Conservation (phyloP, 2,797 vertebrate genomes). For the Fistularia tabacaria region DNA sequence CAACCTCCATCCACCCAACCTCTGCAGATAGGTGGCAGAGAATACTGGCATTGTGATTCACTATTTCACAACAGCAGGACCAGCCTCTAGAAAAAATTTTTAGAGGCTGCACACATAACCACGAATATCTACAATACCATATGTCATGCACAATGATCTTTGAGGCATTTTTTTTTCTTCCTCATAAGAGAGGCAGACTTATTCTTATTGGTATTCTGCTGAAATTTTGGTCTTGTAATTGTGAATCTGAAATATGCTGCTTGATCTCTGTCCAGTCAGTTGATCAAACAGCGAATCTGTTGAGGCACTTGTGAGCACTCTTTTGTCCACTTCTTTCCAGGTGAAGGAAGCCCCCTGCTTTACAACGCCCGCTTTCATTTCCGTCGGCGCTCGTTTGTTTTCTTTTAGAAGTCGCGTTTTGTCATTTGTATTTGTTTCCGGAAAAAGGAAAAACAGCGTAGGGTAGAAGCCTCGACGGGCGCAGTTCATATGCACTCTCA, state of each 20-base stretch:
- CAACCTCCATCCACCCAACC: slow-evolving; percentile 33
- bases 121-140: slow-evolving; percentile 31
- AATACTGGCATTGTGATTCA: slow-evolving; percentile 48
- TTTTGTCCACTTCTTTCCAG: slow-evolving; percentile 7
- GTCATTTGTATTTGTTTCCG: slow-evolving; percentile 17
- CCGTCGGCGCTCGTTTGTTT: slow-evolving; percentile 33
- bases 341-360: not conserved
- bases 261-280: slow-evolving; percentile 59
- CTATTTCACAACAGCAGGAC: slow-evolving; percentile 25
- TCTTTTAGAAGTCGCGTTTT: slow-evolving; percentile 45
- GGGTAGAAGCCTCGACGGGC: no score
- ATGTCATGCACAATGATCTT: slow-evolving; percentile 28
- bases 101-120: slow-evolving; percentile 29
- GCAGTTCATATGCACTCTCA: no score
- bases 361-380: slow-evolving; percentile 5
- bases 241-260: slow-evolving; percentile 51
- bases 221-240: slow-evolving; percentile 40
- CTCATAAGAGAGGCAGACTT: slow-evolving; percentile 1
- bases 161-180: slow-evolving; percentile 26
- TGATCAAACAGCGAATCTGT: slow-evolving; percentile 58
- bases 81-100: slow-evolving; percentile 37
- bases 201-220: slow-evolving; percentile 41
- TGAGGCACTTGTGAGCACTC: slow-evolving; percentile 25
- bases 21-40: slow-evolving; percentile 35
- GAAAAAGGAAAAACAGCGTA: no score